Evolutionary conservation across 2,797 vertebrate genomes (phyloP), one percentile per base, ranked within the genome.

Genomic region (Halcyon chelicuti): DNA sequence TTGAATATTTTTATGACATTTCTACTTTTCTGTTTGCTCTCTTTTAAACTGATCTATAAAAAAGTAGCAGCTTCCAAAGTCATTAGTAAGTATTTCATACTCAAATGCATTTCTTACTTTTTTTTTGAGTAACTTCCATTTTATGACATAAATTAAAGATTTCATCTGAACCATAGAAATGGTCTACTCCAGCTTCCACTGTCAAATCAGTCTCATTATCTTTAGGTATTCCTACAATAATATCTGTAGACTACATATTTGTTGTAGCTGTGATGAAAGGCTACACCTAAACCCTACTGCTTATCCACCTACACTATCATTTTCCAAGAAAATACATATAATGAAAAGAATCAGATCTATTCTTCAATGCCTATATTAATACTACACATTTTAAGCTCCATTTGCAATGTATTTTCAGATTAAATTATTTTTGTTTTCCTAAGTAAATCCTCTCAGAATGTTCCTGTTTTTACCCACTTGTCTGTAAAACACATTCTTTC

Each of bases 31-130:
- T 82, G n/a, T 87, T 94, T 83, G n/a, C 33, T 72, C 31, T 84
- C 44, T 93, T 91, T 81, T 83, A 88, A 94, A 54, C 23, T n/a
- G 42, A 84, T 16, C 66, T 73, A 25, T 75, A 77, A 97, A 94
- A 51, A 71, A 55, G 15, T 19, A 90, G 54, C 7, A 46, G 12
- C 15, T 93, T 58, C 25, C 57, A 85, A 35, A 71, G 33, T 63
- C 58, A 78, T 73, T 80, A 93, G 39, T 17, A 75, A n/a, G 25
- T 75, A 67, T 55, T 18, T 63, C 31, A 40, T 35, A 35, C 28
- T 51, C 28, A 81, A 60, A 91, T 51, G 29, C 28, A 72, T 60
- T 89, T 25, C 22, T 37, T 47, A 23, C 20, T 85, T 37, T 40
- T 67, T 31, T 92, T 77, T 83, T 39, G 13, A 80, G 23, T 17